A percentile compares a stretch with the other conserved stretches of the same genome.
phyloP scores from a whole-genome alignment of 2,113 vertebrate species.

The Romanogobio albipinnatus region DNA sequence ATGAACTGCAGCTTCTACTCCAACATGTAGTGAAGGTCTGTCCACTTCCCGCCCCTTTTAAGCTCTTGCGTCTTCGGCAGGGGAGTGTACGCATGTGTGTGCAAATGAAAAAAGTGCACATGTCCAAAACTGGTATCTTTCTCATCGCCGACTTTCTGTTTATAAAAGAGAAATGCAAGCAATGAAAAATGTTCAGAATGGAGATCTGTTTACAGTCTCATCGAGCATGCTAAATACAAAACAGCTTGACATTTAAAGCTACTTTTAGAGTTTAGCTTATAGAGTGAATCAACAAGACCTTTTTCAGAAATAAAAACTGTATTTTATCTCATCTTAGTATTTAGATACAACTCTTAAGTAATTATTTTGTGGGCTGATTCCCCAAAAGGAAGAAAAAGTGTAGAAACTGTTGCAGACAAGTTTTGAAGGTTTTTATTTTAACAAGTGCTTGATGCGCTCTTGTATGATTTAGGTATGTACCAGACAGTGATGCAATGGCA shows the following conservation, averaged over 20 bases:
- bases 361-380: neutral
- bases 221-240: neutral
- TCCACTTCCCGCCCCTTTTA: neutral
- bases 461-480: neutral
- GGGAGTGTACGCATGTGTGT: neutral
- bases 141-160: neutral
- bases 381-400: neutral
- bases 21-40: neutral
- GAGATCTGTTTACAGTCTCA: slow-evolving; percentile 19
- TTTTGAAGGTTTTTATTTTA: neutral
- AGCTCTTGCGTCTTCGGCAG: neutral
- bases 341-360: neutral
- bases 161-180: neutral
- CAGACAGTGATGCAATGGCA: neutral
- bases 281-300: neutral
- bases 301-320: neutral
- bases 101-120: neutral
- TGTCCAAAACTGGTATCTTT: neutral
- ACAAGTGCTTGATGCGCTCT: neutral
- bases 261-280: neutral
- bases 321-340: neutral
- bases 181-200: neutral
- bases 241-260: neutral
- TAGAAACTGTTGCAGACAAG: too few relatives aligned
- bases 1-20: slow-evolving; percentile 27